Base-by-base conservation (phyloP, 2,797 vertebrate genomes). In the Gorsachius magnificus region DNA sequence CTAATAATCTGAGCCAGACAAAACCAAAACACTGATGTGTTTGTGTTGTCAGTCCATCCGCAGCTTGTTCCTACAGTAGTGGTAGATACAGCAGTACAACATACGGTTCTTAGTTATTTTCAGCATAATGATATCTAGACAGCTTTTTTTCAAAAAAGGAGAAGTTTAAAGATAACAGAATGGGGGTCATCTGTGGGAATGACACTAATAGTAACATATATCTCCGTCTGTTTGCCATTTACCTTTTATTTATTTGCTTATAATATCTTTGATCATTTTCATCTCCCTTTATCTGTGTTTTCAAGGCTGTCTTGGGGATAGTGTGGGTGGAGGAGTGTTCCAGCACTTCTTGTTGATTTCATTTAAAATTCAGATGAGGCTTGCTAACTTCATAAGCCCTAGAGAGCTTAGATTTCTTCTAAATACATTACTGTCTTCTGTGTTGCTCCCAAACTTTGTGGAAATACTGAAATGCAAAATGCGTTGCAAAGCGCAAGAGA, bases 281-380 rank as follows among this genome's bases (percentile, higher is more conserved):
- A 25, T 50, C 64, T 66, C 77, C 48, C 53, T 89, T 75, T 45
- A 56, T 82, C 68, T 70, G 53, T 76, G 60, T 85, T 94, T 92
- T 66, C 80, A 65, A 48, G 57, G 61, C 57, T 89, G 54, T 71
- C 68, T 86, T 36, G 53, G 43, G 58, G 58, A 68, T 38, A 17
- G 71, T 45, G 90, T 90, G 83, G 90, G 83, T 90, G 87, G 83
- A 95, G 61, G 83, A 88, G 87, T 50, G 77, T 75, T 91, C 81
- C 69, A 79, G 76, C 45, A 45, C 54, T 93, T 66, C 77, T 75
- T 61, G 60, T 69, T 92, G 92, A 74, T 75, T 66, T 92, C 20
- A 90, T 90, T 92, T 94, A 86, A 78, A 95, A 86, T 94, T 93
- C 64, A 94, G 76, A 94, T 86, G 57, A 90, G 71, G 19, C 63